Conservation (phyloP, 2,113 vertebrate species). For the Petroica traversi region DNA sequence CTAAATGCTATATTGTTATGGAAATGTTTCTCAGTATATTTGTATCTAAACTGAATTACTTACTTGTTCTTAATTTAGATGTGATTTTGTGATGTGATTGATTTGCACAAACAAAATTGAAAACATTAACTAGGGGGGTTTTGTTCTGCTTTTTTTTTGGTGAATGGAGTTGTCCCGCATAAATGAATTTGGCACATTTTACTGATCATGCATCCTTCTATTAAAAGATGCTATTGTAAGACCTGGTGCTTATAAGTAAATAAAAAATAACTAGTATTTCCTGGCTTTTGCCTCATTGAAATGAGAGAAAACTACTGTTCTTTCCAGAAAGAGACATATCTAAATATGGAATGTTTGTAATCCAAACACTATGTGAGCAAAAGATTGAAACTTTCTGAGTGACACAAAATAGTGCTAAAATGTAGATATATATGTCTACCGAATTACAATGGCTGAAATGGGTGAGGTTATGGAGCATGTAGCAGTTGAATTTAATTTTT, state of each 20-base stretch:
- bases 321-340: neutral
- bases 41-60: neutral
- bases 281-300: neutral
- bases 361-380: neutral
- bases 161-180: neutral
- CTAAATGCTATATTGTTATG: neutral
- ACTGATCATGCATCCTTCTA: neutral
- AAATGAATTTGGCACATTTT: neutral
- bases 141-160: neutral
- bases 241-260: neutral
- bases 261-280: neutral
- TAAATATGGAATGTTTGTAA: neutral
- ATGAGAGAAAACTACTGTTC: neutral
- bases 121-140: neutral
- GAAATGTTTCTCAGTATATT: neutral
- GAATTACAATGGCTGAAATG: neutral
- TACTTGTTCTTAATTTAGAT: neutral
- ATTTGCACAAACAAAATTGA: neutral
- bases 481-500: neutral
- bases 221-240: neutral
- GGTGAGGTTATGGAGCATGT: neutral
- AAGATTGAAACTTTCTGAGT: neutral
- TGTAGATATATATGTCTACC: rapidly evolving
- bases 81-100: neutral
- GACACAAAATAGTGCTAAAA: neutral